Evolutionary conservation across 2,113 vertebrate species (phyloP).

Genomic region (Columba janthina): DNA sequence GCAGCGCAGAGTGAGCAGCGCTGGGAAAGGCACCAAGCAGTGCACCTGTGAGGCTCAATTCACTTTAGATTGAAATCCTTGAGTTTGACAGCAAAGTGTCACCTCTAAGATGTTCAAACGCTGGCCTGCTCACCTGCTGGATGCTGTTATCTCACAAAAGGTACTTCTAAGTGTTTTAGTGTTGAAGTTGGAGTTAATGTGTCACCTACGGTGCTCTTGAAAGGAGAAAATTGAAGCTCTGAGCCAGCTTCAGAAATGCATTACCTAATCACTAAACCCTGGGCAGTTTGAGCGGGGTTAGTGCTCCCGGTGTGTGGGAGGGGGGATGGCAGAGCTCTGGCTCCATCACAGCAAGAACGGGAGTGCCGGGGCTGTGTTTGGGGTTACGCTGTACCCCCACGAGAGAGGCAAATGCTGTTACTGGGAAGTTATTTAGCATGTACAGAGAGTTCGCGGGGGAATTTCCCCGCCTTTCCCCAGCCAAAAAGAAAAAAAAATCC

Average conservation of each 20-base stretch:
- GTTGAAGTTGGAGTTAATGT: fast-evolving
- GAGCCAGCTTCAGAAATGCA: fast-evolving
- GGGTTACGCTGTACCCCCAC: neutral
- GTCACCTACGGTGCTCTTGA: fast-evolving
- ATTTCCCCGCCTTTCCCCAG: neutral
- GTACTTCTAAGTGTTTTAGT: fast-evolving
- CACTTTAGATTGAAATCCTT: neutral
- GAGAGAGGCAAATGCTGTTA: neutral
- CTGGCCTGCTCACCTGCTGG: neutral
- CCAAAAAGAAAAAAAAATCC: neutral
- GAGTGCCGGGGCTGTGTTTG: neutral
- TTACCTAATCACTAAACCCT: fast-evolving
- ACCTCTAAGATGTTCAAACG: fast-evolving
- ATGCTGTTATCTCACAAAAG: fast-evolving
- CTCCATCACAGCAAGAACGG: fast-evolving
- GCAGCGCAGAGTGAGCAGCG: fast-evolving
- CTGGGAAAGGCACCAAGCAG: fast-evolving
- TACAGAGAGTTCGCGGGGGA: neutral
- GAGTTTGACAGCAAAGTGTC: fast-evolving
- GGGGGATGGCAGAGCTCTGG: neutral
- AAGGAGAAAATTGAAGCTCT: neutral
- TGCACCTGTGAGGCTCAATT: fast-evolving
- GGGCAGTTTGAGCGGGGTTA: fast-evolving
- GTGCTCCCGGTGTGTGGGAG: fast-evolving
- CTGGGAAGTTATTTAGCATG: neutral